phyloP scores from a whole-genome alignment of 2,113 vertebrate genomes.

The Epinephelus moara region DNA sequence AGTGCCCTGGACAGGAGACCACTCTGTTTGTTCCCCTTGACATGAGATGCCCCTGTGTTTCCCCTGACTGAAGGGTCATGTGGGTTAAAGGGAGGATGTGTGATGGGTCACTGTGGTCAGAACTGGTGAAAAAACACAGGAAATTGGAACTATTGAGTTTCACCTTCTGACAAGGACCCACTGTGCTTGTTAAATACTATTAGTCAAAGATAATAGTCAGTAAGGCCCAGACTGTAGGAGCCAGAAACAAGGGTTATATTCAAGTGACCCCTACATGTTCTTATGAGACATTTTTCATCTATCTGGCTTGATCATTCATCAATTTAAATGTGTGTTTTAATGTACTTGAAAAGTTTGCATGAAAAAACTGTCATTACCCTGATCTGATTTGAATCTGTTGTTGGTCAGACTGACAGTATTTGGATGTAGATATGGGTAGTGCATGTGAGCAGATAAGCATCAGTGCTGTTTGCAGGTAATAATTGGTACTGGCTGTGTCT shows the following conservation, averaged over 20 bases:
- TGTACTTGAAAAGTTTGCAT: too few relatives aligned
- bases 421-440: not conserved
- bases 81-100: not conserved
- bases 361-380: not conserved
- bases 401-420: not conserved
- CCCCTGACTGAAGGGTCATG: constrained; percentile 26
- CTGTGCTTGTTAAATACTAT: constrained; percentile 6
- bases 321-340: not conserved
- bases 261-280: not conserved
- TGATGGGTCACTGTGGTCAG: constrained; percentile 18
- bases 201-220: not conserved
- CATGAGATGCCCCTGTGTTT: not conserved
- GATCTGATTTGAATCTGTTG: not conserved
- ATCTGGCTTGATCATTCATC: not conserved
- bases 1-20: constrained; percentile 16
- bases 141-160: constrained; percentile 22
- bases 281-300: not conserved
- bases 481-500: constrained; percentile 72
- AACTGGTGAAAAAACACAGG: constrained; percentile 11
- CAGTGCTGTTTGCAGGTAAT: constrained; percentile 78
- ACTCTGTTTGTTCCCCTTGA: constrained; percentile 51
- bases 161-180: not conserved
- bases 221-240: not conserved
- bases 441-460: constrained; percentile 9
- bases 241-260: not conserved